A percentile compares a stretch with the other conserved stretches of the same genome.
Evolutionary conservation across 2,888 invertebrate species (phyloP).

Genomic region (Pedicia rivosa): DNA sequence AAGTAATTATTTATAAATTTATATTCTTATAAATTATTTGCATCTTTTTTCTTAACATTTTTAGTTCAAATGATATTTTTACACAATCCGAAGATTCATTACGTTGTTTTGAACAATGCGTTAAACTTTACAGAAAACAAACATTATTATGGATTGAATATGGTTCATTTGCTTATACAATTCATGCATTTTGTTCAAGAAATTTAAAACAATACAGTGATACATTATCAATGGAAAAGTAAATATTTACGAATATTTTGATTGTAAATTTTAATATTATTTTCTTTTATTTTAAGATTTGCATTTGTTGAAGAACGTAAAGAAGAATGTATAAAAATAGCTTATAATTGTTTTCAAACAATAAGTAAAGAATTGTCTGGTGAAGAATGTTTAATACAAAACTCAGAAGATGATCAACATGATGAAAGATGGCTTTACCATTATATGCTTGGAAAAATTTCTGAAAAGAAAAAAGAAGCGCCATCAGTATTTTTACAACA

Average conservation of each 20-base stretch:
- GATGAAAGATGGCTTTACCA: conserved; percentile 88
- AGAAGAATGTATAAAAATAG: conserved; percentile 60
- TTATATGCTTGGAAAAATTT: conserved; percentile 92
- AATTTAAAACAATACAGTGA: conserved; percentile 67
- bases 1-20: conserved; percentile 28
- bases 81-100: conserved; percentile 55
- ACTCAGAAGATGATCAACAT: conserved; percentile 31
- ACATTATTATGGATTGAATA: conserved; percentile 78
- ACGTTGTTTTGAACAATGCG: conserved; percentile 64
- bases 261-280: not conserved
- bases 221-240: conserved; percentile 52
- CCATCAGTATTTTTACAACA: conserved; percentile 60
- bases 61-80: conserved; percentile 42
- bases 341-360: conserved; percentile 61
- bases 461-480: conserved; percentile 67
- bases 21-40: not conserved
- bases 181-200: conserved; percentile 81
- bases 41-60: not conserved
- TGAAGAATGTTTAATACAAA: not conserved
- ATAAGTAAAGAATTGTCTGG: not conserved
- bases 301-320: conserved; percentile 59
- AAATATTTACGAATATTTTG: conserved; percentile 10
- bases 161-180: conserved; percentile 76
- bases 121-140: conserved; percentile 57
- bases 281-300: conserved; percentile 31